A percentile compares a stretch with the other conserved stretches of the same genome.
Evolutionary conservation across 2,888 invertebrate species (phyloP).

Genomic region (Eretmocerus hayati): DNA sequence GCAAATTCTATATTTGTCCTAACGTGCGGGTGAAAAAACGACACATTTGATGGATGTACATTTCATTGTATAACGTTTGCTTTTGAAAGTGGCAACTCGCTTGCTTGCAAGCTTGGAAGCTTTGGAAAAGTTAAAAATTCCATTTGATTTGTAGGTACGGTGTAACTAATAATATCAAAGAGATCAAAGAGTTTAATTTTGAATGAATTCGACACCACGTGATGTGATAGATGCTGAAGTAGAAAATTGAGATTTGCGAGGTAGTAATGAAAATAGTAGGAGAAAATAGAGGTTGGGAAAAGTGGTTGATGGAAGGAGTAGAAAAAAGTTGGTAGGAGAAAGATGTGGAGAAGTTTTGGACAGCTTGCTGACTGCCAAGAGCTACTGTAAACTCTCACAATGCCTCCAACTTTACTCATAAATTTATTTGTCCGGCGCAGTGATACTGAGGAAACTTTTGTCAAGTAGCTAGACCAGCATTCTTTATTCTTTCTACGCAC

Average conservation of each 20-base stretch:
- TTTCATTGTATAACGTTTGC: too few species aligned
- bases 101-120: too few species aligned
- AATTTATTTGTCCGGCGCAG: slow-evolving; percentile 37
- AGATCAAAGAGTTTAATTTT: too few species aligned
- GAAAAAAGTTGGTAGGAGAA: slow-evolving; percentile 1
- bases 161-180: too few species aligned
- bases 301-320: background rate
- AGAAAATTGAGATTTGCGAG: background rate
- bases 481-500: slow-evolving; percentile 12
- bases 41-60: too few species aligned
- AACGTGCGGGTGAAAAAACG: too few species aligned
- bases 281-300: slow-evolving; percentile 7
- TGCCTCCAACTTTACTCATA: slow-evolving; percentile 43
- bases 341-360: slow-evolving; percentile 6
- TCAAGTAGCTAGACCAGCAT: slow-evolving; percentile 30
- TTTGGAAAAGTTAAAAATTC: too few species aligned
- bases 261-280: background rate
- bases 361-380: background rate
- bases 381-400: slow-evolving; percentile 23
- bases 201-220: too few species aligned
- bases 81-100: too few species aligned
- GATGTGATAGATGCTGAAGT: too few species aligned
- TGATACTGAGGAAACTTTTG: slow-evolving; percentile 38
- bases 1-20: too few species aligned
- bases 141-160: too few species aligned